Base-by-base conservation (phyloP, 2,113 vertebrate species). In the Pachypanchax playfairii region DNA sequence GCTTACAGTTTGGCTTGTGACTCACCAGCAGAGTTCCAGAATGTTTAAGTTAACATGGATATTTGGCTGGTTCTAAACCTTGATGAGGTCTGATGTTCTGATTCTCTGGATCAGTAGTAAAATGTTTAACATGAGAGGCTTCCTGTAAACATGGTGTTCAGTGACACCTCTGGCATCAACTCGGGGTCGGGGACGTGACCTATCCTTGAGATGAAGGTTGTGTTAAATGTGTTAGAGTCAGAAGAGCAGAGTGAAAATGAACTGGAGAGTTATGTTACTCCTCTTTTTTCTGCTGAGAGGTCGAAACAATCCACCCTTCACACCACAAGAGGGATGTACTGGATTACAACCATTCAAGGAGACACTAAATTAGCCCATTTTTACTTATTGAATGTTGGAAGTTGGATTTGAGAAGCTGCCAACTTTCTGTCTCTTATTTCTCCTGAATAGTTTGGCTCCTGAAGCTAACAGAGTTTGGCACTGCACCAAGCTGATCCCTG, bases 151-250 rank as follows among this genome's bases (percentile, higher is more conserved):
- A 39, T 48, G 59, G 52, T n/a, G 50, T 59, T 42, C 11, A 36
- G 5, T 0, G 9, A 46, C 46, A 65, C 78, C 81, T 42, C 56
- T 64, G 84, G 85, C 81, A 80, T 59, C 1, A 20, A 47, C 61
- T 17, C 48, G 69, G 77, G 76, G 66, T 35, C n/a, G n/a, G n/a
- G n/a, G n/a, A 7, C 7, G 28, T 20, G 39, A 25, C 13, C 12
- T 29, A 58, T 87, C 84, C 89, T 91, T 85, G 79, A 87, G 60
- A 66, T 74, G 62, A 81, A 85, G n/a, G 86, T 84, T 83, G 82
- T 49, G 47, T 68, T 73, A 73, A 83, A 55, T 65, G 72, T 56
- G 75, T 43, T 36, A 1, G n/a, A 71, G 38, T 61, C 73, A 44
- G 57, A 31, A 38, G 39, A 7, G 42, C 12, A 55, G 54, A 36